A percentile compares a stretch with the other conserved stretches of the same genome.
These are phyloP conservation scores for Labia minor DNA, from an alignment of 2,888 invertebrate genomes.

Conservation along the genomic window DNA sequence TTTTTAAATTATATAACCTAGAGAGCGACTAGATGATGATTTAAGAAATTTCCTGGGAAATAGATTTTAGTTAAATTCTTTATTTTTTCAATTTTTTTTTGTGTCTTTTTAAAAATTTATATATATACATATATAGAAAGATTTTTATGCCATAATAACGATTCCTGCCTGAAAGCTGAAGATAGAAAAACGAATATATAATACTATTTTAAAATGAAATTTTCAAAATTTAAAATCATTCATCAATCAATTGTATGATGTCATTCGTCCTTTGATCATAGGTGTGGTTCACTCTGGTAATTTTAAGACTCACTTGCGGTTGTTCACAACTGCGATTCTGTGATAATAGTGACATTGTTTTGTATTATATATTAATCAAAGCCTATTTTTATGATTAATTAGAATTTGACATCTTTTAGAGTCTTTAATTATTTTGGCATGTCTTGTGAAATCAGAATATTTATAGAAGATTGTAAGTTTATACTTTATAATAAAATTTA, in stretches of 20 bases:
- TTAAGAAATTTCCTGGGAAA: background rate
- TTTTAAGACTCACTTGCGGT: constrained; percentile 14
- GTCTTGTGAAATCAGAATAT: constrained; percentile 14
- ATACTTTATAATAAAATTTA: background rate
- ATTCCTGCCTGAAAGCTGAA: constrained; percentile 3
- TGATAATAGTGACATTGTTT: constrained; percentile 19
- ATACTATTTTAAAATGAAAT: background rate
- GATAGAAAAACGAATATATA: background rate
- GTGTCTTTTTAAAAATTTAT: background rate
- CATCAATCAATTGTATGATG: constrained; percentile 13
- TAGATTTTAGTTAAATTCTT: background rate
- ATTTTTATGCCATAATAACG: background rate
- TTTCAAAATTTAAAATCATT: constrained; percentile 14
- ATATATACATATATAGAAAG: background rate
- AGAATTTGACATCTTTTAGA: background rate
- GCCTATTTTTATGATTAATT: constrained; percentile 19
- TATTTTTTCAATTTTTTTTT: background rate
- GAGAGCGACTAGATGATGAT: no score
- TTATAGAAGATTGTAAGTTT: background rate
- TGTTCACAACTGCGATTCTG: constrained; percentile 23
- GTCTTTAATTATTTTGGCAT: constrained; percentile 14
- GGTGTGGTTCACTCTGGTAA: constrained; percentile 24
- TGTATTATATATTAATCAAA: constrained; percentile 13
- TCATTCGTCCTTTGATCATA: constrained; percentile 15
- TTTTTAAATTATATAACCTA: background rate